phyloP scores from a whole-genome alignment of 1,140 invertebrate species.

The Drosophila eugracilis region DNA sequence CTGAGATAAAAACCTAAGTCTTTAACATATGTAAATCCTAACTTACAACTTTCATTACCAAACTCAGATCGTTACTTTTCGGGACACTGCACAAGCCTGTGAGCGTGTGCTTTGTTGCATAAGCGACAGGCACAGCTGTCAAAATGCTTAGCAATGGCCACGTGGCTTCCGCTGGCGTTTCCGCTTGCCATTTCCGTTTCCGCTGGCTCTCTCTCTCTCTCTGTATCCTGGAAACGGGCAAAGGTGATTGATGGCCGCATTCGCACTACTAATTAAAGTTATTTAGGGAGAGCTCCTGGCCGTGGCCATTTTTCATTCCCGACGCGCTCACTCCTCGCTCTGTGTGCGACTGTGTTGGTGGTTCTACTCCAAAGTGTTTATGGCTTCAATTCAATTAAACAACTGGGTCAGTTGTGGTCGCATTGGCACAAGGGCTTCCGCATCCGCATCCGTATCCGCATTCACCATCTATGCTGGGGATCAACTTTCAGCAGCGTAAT shows the following conservation, averaged over 20 bases:
- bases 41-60: neutral
- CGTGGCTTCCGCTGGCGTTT: constrained; percentile 51
- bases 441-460: constrained; percentile 25
- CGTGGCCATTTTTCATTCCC: constrained; percentile 65
- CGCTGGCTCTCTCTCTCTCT: constrained; percentile 6
- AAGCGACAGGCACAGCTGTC: constrained; percentile 53
- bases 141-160: constrained; percentile 61
- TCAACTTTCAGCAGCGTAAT: constrained; percentile 51
- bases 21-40: neutral
- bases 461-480: constrained; percentile 14
- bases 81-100: constrained; percentile 8
- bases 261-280: constrained; percentile 77
- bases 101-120: constrained; percentile 31
- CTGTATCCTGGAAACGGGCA: neutral
- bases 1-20: neutral
- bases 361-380: constrained; percentile 68
- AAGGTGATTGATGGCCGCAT: constrained; percentile 70
- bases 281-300: constrained; percentile 63
- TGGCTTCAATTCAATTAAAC: constrained; percentile 83
- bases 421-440: constrained; percentile 59
- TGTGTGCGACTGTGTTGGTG: constrained; percentile 19
- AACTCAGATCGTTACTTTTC: neutral
- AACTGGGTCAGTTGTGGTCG: constrained; percentile 71
- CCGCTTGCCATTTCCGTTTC: constrained; percentile 41
- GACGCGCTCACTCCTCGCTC: constrained; percentile 13